Evolutionary conservation across 2,797 vertebrate genomes (phyloP), one percentile per base, ranked within the genome.

Genomic region (Tangara arthus): DNA sequence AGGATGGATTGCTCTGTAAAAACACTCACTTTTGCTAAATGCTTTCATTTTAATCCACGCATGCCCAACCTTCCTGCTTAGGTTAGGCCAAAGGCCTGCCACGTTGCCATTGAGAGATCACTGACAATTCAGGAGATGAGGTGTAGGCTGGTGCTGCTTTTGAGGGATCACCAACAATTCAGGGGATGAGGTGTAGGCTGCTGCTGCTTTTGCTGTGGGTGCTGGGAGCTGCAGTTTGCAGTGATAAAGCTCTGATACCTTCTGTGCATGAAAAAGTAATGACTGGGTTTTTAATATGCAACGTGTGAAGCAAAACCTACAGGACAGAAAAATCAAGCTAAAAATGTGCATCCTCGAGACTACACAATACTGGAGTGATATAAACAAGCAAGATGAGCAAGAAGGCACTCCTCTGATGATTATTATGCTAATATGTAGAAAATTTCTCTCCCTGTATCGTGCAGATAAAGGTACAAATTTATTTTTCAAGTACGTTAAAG

Each of bases 31-130:
- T 49, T 46, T 32, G 6, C 39, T 32, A 7, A 9, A 12, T 57
- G 16, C 42, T 75, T 89, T 70, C 9, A 4, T 70, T 83, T 75
- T 61, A 71, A 79, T 57, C 7, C 28, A 34, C n/a, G 28, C 30
- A 11, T 75, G 24, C 35, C 39, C 44, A 35, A 1, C 7, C 18
- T 70, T 70, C 41, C 61, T 84, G 63, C 18, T 66, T 14, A 16
- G 19, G 11, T 75, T 56, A 72, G 28, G 46, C 37, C 79, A 42
- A 32, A 50, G 66, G 46, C 14, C 46, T 50, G 22, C 44, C 37
- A 5, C 0, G 0, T 37, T 0, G 0, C 39, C 0, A 1, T 26
- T 42, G 42, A 59, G 71, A 42, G 30, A 8, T 57, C 37, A 20
- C n/a, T n/a, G 41, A 2, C 28, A n/a, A 4, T 30, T 65, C 27